Evolutionary conservation across 2,888 invertebrate genomes (phyloP), one percentile per base, ranked within the genome.

Genomic region (Papilio gigon): DNA sequence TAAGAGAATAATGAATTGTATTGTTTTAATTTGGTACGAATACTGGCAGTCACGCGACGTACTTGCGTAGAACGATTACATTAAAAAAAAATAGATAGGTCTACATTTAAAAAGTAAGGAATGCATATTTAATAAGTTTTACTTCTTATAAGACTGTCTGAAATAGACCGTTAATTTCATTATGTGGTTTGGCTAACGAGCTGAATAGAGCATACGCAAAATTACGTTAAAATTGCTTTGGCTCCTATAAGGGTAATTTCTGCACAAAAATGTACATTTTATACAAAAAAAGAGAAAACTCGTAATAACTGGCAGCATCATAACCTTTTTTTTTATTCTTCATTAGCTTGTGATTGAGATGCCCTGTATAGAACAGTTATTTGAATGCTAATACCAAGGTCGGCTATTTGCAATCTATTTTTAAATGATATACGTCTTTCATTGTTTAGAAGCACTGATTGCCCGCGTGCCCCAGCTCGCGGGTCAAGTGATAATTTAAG

Each of bases 361-460:
- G 12, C 6, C 8, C 25, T 47, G 6, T 25, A 12, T 47, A n/a
- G 6, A n/a, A 47, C 9, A 47, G 11, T 1, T 22, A 37, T 14
- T 9, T 8, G 30, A 20, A 22, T 61, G 35, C 37, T 61, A 40
- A 61, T 67, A 53, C 61, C 64, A n/a, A 60, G 60, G 60, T 40
- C 60, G 22, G 1, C 22, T 60, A 37, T 40, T 59, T 40, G 1
- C 1, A 0, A n/a, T 60, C 60, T 60, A 60, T 60, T 60, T 60
- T 22, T 60, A 40, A 40, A 5, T 1, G 4, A 22, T 40, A n/a
- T n/a, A n/a, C 25, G 60, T 60, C 40, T 12, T 35, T 20, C 60
- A 60, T 60, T 60, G 60, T 60, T 60, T 14, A 25, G 6, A n/a
- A 25, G 27, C 40, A 60, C 40, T n/a, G 25, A 60, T 60, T 59